Base-by-base conservation (phyloP, 2,113 vertebrate genomes). In the Monopterus albus region DNA sequence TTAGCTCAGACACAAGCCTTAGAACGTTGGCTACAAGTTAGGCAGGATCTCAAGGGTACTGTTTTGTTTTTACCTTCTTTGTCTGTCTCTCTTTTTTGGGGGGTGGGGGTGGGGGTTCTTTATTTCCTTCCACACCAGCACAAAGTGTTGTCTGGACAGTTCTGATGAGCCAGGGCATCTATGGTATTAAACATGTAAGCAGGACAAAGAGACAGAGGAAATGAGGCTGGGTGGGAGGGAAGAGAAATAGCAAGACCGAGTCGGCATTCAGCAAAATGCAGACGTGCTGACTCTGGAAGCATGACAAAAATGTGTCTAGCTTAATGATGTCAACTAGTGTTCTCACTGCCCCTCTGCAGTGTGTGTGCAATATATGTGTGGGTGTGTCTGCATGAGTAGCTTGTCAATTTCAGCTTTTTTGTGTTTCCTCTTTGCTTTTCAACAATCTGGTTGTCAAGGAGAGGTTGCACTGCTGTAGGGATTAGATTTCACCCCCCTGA, bases 251-350 rank as follows among this genome's bases (percentile, higher is more conserved):
- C 52, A 29, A 83, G 84, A 89, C 64, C 14, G 26, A 84, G 77
- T 79, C 68, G 52, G 62, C 83, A 86, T 87, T 92, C 72, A 72
- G 72, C 36, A 71, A 89, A 92, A 92, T 72, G 63, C 87, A 91
- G 89, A 91, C 78, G 57, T 75, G 81, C 89, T 82, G 79, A 88
- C 90, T 91, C 88, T 93, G 89, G 87, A 93, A 91, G 84, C 78
- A 69, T 91, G 90, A 91, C 90, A 93, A 92, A 92, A 92, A 92
- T 88, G 81, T 90, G 88, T 89, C 88, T 65, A 51, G 84, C 84
- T 86, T 91, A 91, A 92, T 91, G 91, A 93, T 91, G 87, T 92
- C 85, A 92, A 82, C 76, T 80, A 85, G 81, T 79, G 78, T 82
- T 81, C 79, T 87, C 72, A 79, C 71, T 72, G 58, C 70, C 62